Conservation (phyloP, 2,888 invertebrate species). For the Caenorhabditis drosophilae region DNA sequence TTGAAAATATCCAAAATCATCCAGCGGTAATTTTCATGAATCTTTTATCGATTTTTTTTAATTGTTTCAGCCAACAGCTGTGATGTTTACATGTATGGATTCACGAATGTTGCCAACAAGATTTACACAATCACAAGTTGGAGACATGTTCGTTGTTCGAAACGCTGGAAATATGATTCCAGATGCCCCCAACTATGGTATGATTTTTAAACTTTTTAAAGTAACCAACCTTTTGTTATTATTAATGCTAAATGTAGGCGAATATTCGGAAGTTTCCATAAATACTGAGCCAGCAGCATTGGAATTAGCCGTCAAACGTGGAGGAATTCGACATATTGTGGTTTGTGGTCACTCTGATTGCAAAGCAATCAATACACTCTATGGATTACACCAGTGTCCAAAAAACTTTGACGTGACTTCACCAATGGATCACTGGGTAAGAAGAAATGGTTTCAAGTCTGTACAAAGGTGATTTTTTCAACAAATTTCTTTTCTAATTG, state of each 20-base stretch:
- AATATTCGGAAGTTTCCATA: conserved; percentile 74
- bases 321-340: conserved; percentile 82
- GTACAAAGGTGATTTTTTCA: conserved; percentile 75
- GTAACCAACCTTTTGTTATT: too few species aligned
- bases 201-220: conserved; percentile 11
- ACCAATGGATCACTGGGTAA: conserved; percentile 87
- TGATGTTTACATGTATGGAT: conserved; percentile 97
- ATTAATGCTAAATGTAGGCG: too few species aligned
- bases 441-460: conserved; percentile 83
- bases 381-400: conserved; percentile 78
- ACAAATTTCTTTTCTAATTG: not conserved
- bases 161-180: conserved; percentile 95
- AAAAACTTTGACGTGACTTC: conserved; percentile 72
- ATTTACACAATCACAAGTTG: conserved; percentile 88
- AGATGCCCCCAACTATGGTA: conserved; percentile 83
- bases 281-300: conserved; percentile 93
- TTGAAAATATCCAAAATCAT: conserved; percentile 84
- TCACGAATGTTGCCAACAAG: conserved; percentile 93
- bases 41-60: not conserved
- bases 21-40: conserved; percentile 76
- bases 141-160: conserved; percentile 95
- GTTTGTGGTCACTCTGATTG: conserved; percentile 97
- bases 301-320: conserved; percentile 79
- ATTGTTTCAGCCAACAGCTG: conserved; percentile 85
- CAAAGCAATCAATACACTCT: conserved; percentile 92